These are phyloP conservation scores for Tineola bisselliella DNA, from an alignment of 2,888 invertebrate genomes.

Conservation along the genomic window DNA sequence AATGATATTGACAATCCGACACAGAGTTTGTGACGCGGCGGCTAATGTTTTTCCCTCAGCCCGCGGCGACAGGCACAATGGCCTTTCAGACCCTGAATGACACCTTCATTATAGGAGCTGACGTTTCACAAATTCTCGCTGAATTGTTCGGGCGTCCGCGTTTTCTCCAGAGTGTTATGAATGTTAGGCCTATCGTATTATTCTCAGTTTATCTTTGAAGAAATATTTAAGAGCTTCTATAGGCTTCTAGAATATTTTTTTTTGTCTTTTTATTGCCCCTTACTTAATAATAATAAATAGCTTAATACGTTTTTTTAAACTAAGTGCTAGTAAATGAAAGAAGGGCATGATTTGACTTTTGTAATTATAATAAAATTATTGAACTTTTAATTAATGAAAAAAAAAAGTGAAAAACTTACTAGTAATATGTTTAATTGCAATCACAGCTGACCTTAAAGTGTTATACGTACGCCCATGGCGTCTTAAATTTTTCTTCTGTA, in stretches of 20 bases:
- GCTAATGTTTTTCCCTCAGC: constrained; percentile 24
- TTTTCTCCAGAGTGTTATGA: constrained; percentile 8
- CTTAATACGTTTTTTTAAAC: too few relatives aligned
- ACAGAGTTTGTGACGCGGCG: constrained; percentile 23
- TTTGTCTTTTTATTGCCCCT: too few relatives aligned
- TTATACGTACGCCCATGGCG: constrained; percentile 55
- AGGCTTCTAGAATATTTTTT: not conserved
- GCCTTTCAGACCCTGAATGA: constrained; percentile 42
- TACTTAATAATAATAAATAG: too few relatives aligned
- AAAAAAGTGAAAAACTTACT: constrained; percentile 32
- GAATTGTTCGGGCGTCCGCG: constrained; percentile 30
- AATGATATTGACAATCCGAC: constrained; percentile 8
- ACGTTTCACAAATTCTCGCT: constrained; percentile 43
- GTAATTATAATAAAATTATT: too few relatives aligned
- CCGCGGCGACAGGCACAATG: constrained; percentile 33
- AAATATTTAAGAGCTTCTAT: not conserved
- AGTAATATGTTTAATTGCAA: constrained; percentile 56
- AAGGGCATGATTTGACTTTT: too few relatives aligned
- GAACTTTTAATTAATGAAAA: too few relatives aligned
- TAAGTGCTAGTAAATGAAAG: too few relatives aligned
- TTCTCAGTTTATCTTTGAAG: not conserved
- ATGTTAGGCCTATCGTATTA: constrained; percentile 6
- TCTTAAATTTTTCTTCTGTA: constrained; percentile 47
- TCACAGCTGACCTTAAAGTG: constrained; percentile 56
- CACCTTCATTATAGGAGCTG: constrained; percentile 50